Percentiles rank a stretch among this genome's conserved stretches.
Evolutionary conservation across 2,888 invertebrate species (phyloP).

Genomic region (Tiliacea aurago): DNA sequence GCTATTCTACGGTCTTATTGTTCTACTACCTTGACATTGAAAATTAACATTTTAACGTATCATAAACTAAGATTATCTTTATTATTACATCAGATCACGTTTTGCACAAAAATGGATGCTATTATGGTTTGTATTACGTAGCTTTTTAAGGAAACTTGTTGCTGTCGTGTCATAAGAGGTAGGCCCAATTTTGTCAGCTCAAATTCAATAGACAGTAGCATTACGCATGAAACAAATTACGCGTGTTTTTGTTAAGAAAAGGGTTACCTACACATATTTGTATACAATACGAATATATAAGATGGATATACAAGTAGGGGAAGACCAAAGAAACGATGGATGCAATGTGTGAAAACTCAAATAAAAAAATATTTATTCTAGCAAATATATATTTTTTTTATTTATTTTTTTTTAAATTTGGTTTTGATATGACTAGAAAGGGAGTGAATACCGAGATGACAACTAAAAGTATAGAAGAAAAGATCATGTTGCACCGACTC

Average conservation of each 20-base stretch:
- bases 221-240: neutral
- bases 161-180: neutral
- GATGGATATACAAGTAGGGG: too few species aligned
- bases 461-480: too few species aligned
- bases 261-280: neutral
- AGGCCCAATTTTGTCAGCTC: conserved; percentile 24
- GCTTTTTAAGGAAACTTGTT: conserved; percentile 50
- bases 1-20: conserved; percentile 43
- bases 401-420: too few species aligned
- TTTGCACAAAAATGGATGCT: conserved; percentile 70
- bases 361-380: too few species aligned
- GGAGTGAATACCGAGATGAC: too few species aligned
- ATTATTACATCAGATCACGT: conserved; percentile 76
- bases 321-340: too few species aligned
- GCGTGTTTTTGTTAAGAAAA: neutral
- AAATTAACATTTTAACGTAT: conserved; percentile 71
- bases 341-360: too few species aligned
- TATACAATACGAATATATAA: neutral
- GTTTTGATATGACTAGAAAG: too few species aligned
- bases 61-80: conserved; percentile 75
- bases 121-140: conserved; percentile 49
- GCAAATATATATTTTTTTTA: too few species aligned
- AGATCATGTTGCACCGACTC: too few species aligned
- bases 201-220: conserved; percentile 4
- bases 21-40: conserved; percentile 72